Evolutionary conservation across 2,888 invertebrate species (phyloP).

Genomic region (Meiosimyza platycephala): DNA sequence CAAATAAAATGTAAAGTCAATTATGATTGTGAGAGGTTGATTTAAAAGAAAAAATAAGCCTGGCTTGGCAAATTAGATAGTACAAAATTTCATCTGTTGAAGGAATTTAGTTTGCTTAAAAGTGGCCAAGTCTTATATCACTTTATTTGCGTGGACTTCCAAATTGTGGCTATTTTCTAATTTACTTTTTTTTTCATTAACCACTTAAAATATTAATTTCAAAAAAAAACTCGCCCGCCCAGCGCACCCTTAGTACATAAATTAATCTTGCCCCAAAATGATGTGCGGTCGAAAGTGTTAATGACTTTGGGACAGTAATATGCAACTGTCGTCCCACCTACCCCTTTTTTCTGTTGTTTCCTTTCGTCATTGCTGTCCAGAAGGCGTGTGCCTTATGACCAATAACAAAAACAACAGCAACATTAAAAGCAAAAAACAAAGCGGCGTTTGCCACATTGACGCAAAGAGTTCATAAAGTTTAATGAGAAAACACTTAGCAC

Average conservation of each 20-base stretch:
- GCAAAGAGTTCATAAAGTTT: constrained; percentile 59
- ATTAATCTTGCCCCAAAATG: constrained; percentile 58
- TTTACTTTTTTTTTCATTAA: neutral
- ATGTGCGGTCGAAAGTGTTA: constrained; percentile 62
- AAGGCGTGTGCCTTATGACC: constrained; percentile 23
- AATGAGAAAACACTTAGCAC: constrained; percentile 63
- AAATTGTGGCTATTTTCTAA: neutral
- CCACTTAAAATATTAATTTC: constrained; percentile 14
- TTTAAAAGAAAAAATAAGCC: no score
- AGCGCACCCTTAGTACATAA: constrained; percentile 26
- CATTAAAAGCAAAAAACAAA: constrained; percentile 30
- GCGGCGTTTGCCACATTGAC: constrained; percentile 30
- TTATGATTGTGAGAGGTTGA: constrained; percentile 10
- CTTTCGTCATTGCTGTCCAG: constrained; percentile 12
- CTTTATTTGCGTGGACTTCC: no score
- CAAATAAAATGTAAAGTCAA: constrained; percentile 7
- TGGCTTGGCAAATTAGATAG: neutral
- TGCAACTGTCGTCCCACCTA: constrained; percentile 39
- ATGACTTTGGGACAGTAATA: constrained; percentile 53
- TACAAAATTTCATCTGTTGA: neutral
- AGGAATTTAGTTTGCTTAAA: no score
- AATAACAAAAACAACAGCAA: constrained; percentile 34
- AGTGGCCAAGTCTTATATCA: no score
- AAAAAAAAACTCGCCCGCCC: neutral
- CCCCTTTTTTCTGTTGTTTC: constrained; percentile 40